These are phyloP conservation scores for Agrilus biguttatus DNA, from an alignment of 2,888 invertebrate species.

Conservation along the genomic window DNA sequence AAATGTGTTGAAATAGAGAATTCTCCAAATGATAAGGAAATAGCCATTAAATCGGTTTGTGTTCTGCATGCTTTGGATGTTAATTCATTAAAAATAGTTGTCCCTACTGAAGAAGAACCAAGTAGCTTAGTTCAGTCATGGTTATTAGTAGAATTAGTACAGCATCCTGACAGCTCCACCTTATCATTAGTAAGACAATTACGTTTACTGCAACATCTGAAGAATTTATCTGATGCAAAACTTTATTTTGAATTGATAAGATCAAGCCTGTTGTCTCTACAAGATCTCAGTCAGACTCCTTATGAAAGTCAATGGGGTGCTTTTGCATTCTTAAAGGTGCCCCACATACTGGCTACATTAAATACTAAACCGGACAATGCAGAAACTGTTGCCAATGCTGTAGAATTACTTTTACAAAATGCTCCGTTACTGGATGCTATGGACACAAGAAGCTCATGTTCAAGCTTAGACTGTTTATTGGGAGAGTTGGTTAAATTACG, in stretches of 20 bases:
- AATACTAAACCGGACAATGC: slow-evolving; percentile 18
- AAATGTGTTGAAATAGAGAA: slow-evolving; percentile 63
- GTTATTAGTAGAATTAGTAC: slow-evolving; percentile 68
- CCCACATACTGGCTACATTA: slow-evolving; percentile 49
- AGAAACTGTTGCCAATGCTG: slow-evolving; percentile 52
- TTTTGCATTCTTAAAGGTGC: slow-evolving; percentile 84
- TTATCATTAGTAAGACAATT: slow-evolving; percentile 69
- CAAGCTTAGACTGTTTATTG: slow-evolving; percentile 69
- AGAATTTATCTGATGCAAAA: slow-evolving; percentile 66
- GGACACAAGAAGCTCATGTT: slow-evolving; percentile 80
- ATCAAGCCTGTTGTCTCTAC: slow-evolving; percentile 78
- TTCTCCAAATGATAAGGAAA: slow-evolving; percentile 37
- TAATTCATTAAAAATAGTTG: slow-evolving; percentile 42
- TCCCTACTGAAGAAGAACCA: slow-evolving; percentile 45
- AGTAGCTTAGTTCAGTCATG: slow-evolving; percentile 67
- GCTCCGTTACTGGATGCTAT: slow-evolving; percentile 75
- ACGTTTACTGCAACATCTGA: slow-evolving; percentile 69
- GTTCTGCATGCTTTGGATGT: slow-evolving; percentile 47
- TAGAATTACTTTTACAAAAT: slow-evolving; percentile 73
- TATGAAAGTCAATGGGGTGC: slow-evolving; percentile 89
- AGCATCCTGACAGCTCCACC: slow-evolving; percentile 75
- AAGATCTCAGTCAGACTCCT: slow-evolving; percentile 69
- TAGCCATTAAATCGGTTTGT: slow-evolving; percentile 45
- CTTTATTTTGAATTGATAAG: slow-evolving; percentile 81
- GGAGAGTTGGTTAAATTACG: slow-evolving; percentile 69